Conservation (phyloP, 2,113 vertebrate species). For the Aleadryas rufinucha region DNA sequence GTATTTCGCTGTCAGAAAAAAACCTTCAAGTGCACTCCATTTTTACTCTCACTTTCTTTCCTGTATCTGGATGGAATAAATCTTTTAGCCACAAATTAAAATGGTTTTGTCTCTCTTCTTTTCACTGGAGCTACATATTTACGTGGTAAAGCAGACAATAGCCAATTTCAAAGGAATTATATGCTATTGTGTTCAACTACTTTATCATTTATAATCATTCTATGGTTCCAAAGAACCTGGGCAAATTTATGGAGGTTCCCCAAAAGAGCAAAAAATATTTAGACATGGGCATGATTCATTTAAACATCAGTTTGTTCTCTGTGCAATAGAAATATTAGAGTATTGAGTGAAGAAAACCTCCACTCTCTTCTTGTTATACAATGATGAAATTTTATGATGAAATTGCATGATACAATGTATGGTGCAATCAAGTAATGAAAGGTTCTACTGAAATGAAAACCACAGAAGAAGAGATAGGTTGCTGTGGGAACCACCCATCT, state of each 20-base stretch:
- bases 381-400: constrained; percentile 48
- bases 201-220: background rate
- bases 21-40: background rate
- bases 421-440: constrained; percentile 48
- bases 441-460: constrained; percentile 44
- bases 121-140: background rate
- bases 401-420: constrained; percentile 10
- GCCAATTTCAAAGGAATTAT: background rate
- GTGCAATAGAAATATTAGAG: background rate
- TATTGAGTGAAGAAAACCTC: background rate
- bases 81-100: background rate
- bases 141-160: background rate
- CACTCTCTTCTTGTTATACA: background rate
- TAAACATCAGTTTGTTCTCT: background rate
- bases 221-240: background rate
- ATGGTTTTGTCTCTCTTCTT: background rate
- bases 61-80: background rate
- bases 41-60: background rate
- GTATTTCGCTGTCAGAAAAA: background rate
- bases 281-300: background rate
- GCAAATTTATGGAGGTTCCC: background rate
- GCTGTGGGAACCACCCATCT: constrained; percentile 45
- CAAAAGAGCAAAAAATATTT: background rate
- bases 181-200: background rate
- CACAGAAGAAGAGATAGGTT: constrained; percentile 44